phyloP scores from a whole-genome alignment of 1,140 invertebrate species.

The Drosophila sulfurigaster region DNA sequence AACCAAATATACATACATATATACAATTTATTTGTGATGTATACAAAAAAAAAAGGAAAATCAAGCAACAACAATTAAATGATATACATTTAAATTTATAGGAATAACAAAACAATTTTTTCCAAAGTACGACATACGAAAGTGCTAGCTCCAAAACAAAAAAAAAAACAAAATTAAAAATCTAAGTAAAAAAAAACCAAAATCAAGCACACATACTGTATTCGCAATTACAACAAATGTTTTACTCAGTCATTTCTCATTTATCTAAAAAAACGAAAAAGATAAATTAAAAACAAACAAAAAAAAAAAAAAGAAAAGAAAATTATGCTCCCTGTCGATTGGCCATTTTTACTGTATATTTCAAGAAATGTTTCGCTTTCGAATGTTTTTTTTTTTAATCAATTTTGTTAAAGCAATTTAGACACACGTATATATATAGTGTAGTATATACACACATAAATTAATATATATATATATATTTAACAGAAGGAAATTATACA shows the following conservation, averaged over 20 bases:
- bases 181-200: constrained; percentile 1
- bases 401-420: constrained; percentile 32
- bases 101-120: background rate
- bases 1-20: constrained; percentile 2
- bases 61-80: constrained; percentile 23
- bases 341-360: constrained; percentile 21
- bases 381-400: constrained; percentile 15
- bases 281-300: background rate
- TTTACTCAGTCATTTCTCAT: background rate
- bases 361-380: constrained; percentile 21
- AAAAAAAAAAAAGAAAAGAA: background rate
- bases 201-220: constrained; percentile 5
- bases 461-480: constrained; percentile 41
- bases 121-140: constrained; percentile 3
- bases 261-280: background rate
- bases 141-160: constrained; percentile 4
- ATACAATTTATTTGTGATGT: constrained; percentile 36
- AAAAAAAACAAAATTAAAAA: background rate
- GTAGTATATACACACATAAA: constrained; percentile 21
- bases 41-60: constrained; percentile 18
- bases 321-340: constrained; percentile 16
- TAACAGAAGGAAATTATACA: constrained; percentile 60
- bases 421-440: constrained; percentile 18
- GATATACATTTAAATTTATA: constrained; percentile 28
- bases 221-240: background rate